Conservation (phyloP, 2,797 vertebrate species). For the Pseudotriccus pelzelni region DNA sequence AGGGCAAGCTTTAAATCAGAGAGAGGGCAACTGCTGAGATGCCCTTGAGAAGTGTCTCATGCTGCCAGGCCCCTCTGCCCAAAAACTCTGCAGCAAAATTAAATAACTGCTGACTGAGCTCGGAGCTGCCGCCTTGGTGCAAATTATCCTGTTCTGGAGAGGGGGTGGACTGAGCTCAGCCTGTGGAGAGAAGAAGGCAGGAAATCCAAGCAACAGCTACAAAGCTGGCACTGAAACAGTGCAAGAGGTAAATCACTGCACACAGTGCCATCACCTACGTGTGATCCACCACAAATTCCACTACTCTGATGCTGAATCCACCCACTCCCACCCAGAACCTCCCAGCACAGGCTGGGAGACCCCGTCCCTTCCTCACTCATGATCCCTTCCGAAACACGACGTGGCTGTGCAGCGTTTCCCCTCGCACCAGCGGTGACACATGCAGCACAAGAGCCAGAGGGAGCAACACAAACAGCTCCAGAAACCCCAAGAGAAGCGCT, state of each 20-base stretch:
- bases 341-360: background rate
- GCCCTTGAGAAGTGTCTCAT: background rate
- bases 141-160: background rate
- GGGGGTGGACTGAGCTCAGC: background rate
- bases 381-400: background rate
- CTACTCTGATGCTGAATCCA: background rate
- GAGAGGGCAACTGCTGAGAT: background rate
- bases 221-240: background rate
- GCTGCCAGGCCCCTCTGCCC: background rate
- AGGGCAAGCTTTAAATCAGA: background rate
- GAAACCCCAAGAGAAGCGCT: background rate
- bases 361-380: background rate
- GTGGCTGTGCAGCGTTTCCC: background rate
- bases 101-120: background rate
- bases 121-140: background rate
- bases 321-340: background rate
- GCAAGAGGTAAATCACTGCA: background rate
- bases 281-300: background rate
- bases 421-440: background rate
- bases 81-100: background rate
- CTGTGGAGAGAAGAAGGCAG: background rate
- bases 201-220: background rate
- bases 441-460: background rate
- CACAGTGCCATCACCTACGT: rapidly evolving
- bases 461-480: background rate